Evolutionary conservation across 2,113 vertebrate genomes (phyloP), one percentile per base, ranked within the genome.

Genomic region (Ondatra zibethicus): DNA sequence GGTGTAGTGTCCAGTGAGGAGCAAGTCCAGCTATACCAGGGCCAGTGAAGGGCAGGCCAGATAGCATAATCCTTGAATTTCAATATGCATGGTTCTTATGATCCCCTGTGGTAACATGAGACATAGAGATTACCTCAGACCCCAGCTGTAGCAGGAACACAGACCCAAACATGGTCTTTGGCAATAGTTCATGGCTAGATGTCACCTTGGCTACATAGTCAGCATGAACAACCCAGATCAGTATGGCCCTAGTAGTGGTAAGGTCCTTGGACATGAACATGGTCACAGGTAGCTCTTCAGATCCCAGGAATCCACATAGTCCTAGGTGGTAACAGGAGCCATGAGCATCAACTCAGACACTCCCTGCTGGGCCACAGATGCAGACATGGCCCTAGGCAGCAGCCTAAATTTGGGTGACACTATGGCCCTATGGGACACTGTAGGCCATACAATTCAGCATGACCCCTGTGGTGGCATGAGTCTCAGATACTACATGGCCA

Each of bases 241-340:
- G 2, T n/a, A 70, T 70, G 14, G 68, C 16, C 33, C 16, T 0
- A 0, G 2, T 17, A 36, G 36, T 3, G 8, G 16, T 36, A 70
- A n/a, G 68, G 33, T 36, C 68, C 68, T 70, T 70, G 33, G 16
- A 19, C 16, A 70, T 1, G 6, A 70, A 70, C 33, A 70, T 36
- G 6, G 66, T 70, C 14, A 36, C 13, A 36, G 66, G 66, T 70
- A 16, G 5, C 33, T 70, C 3, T 70, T 70, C 14, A 70, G 6
- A 70, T 5, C 31, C 5, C 14, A 16, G 33, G 14, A 36, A 70
- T 70, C 33, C 5, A 70, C 66, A 68, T 33, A 17, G 14, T 70
- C 66, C 7, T 70, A 36, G 66, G 33, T 36, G 33, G 13, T 70
- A 36, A 36, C 14, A 70, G 14, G 66, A 31, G 33, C 66, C 5